Percentiles rank a stretch among this genome's conserved stretches.
These are phyloP conservation scores for Natrix natrix DNA, from an alignment of 2,797 vertebrate genomes.

Conservation along the genomic window DNA sequence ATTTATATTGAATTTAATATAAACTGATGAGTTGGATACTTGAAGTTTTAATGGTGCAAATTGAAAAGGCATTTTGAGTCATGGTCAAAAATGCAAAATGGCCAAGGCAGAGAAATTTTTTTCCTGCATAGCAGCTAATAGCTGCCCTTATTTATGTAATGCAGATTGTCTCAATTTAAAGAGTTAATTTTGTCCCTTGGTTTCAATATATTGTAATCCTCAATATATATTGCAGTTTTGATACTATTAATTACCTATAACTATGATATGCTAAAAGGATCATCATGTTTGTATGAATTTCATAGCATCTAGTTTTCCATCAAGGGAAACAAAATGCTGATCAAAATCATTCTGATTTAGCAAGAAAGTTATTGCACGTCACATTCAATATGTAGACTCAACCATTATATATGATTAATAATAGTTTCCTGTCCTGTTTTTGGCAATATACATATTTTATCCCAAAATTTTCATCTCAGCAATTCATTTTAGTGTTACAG, in stretches of 20 bases:
- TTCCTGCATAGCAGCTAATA: background rate
- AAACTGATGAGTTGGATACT: background rate
- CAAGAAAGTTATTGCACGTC: background rate
- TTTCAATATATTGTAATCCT: background rate
- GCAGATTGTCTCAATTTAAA: background rate
- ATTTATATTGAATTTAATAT: background rate
- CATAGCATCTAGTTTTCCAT: background rate
- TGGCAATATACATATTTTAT: background rate
- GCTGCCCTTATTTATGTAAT: background rate
- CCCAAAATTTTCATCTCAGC: background rate
- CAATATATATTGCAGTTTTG: background rate
- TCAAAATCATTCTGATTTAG: background rate
- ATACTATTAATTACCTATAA: background rate
- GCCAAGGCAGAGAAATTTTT: background rate
- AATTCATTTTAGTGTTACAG: background rate
- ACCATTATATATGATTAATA: background rate
- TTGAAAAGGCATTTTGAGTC: background rate
- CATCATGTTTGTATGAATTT: background rate
- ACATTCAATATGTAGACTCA: too few species aligned
- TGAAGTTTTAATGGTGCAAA: background rate
- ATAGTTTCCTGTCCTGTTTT: background rate
- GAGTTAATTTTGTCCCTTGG: background rate
- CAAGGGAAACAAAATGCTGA: background rate
- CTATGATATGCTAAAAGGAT: background rate
- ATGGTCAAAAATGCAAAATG: background rate